Percentiles rank a stretch among this genome's conserved stretches.
Evolutionary conservation across 2,113 vertebrate species (phyloP).

Genomic region (Cyphomyrus plagiostoma): DNA sequence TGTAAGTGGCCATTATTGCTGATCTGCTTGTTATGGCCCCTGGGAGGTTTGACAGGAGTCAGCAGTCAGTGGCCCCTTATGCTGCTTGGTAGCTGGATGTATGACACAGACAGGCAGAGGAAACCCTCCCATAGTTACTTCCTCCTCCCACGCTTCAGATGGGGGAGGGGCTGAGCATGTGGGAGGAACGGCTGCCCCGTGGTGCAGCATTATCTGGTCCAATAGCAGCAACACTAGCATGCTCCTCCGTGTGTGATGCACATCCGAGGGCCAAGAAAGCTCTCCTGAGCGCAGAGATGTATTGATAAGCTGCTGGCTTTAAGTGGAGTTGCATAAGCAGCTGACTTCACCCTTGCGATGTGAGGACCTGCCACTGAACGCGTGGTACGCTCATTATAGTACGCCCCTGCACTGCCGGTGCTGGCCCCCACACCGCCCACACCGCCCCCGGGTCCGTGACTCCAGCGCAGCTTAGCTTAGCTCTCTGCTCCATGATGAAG

Average conservation of each 20-base stretch:
- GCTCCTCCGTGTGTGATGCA: neutral
- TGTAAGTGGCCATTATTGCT: neutral
- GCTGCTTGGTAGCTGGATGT: neutral
- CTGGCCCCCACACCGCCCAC: neutral
- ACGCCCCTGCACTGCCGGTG: neutral
- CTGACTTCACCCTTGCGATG: neutral
- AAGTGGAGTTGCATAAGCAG: neutral
- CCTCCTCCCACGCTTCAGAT: constrained; percentile 30
- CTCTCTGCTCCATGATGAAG: neutral
- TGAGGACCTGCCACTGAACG: neutral
- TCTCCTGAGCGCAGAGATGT: neutral
- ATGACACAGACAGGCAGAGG: neutral
- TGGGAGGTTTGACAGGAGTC: neutral
- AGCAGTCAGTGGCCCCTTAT: neutral
- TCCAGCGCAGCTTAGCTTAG: neutral
- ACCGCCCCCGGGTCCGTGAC: neutral
- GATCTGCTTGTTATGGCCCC: neutral
- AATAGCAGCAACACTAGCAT: constrained; percentile 32
- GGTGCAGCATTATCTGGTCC: constrained; percentile 34
- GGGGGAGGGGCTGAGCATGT: constrained; percentile 33
- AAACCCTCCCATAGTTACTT: neutral
- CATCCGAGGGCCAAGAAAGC: neutral
- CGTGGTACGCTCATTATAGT: neutral
- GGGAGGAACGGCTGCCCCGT: constrained; percentile 31
- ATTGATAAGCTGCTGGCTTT: neutral